phyloP scores from a whole-genome alignment of 2,888 invertebrate genomes.

The Cyclophora punctaria region DNA sequence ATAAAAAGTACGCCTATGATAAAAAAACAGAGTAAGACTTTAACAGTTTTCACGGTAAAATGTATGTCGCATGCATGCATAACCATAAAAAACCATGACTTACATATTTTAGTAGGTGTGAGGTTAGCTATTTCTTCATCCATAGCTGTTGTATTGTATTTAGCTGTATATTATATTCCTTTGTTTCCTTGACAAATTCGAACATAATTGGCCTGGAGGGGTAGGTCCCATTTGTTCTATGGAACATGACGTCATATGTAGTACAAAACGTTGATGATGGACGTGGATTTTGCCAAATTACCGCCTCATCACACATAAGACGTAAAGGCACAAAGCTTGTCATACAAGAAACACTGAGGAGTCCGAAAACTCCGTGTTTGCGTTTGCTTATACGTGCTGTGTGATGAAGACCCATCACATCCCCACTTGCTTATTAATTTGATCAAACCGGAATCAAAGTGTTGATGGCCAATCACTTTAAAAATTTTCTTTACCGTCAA shows the following conservation, averaged over 20 bases:
- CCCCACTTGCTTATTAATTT: too few species aligned
- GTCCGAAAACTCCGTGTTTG: conserved; percentile 3
- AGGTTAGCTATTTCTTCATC: conserved; percentile 2
- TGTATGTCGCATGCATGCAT: too few species aligned
- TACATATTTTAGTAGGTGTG: too few species aligned
- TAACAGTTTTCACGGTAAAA: too few species aligned
- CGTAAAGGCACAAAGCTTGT: conserved; percentile 10
- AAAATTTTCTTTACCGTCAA: not conserved
- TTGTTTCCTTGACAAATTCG: conserved; percentile 4
- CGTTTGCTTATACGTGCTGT: conserved; percentile 12
- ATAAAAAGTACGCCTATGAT: too few species aligned
- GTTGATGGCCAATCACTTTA: not conserved
- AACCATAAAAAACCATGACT: too few species aligned
- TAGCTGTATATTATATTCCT: not conserved
- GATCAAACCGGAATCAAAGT: conserved; percentile 1
- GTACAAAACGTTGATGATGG: conserved; percentile 12
- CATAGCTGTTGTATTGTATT: conserved; percentile 1
- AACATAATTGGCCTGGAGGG: conserved; percentile 9
- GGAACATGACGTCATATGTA: too few species aligned
- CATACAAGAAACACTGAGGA: conserved; percentile 8
- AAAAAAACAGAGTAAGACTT: too few species aligned
- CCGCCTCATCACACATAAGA: conserved; percentile 1
- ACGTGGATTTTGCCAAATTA: conserved; percentile 12
- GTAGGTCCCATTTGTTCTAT: too few species aligned
- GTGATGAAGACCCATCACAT: conserved; percentile 1